A percentile compares a stretch with the other conserved stretches of the same genome.
These are phyloP conservation scores for Caranx melampygus DNA, from an alignment of 2,113 vertebrate species.

Conservation along the genomic window DNA sequence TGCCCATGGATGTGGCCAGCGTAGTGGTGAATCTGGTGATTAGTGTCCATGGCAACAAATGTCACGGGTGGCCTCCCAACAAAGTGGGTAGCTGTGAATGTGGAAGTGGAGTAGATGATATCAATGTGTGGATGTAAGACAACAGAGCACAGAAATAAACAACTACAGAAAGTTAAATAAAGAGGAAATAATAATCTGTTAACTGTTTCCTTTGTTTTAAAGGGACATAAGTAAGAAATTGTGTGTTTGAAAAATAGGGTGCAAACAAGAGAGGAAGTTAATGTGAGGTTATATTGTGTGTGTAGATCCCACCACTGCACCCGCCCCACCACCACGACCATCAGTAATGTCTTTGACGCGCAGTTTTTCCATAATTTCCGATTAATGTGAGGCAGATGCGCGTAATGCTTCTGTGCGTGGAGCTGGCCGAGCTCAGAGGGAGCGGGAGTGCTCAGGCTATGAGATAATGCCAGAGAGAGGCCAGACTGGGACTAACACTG, in stretches of 20 bases:
- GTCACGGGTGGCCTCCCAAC: slow-evolving; percentile 11
- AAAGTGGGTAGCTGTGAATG: slow-evolving; percentile 33
- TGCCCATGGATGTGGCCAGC: slow-evolving; percentile 10
- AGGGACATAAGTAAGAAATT: background rate
- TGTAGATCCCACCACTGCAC: background rate
- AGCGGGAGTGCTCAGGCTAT: slow-evolving; percentile 81
- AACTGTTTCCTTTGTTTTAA: background rate
- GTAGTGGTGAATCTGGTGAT: slow-evolving; percentile 48
- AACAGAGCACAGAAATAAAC: background rate
- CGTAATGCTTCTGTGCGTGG: slow-evolving; percentile 78
- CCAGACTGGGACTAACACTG: slow-evolving; percentile 68
- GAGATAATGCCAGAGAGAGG: slow-evolving; percentile 81
- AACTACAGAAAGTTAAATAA: background rate
- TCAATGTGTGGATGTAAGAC: background rate
- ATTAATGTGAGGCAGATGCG: slow-evolving; percentile 85
- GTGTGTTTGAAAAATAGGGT: no score
- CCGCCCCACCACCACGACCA: background rate
- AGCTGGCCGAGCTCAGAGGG: slow-evolving; percentile 61
- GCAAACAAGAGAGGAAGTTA: background rate
- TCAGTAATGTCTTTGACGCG: slow-evolving; percentile 67
- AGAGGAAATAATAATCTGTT: background rate
- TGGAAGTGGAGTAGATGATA: slow-evolving; percentile 9
- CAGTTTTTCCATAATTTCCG: slow-evolving; percentile 77
- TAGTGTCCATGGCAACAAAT: slow-evolving; percentile 48
- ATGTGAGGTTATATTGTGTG: background rate